Evolutionary conservation across 2,113 vertebrate genomes (phyloP).

Genomic region (Egretta garzetta): DNA sequence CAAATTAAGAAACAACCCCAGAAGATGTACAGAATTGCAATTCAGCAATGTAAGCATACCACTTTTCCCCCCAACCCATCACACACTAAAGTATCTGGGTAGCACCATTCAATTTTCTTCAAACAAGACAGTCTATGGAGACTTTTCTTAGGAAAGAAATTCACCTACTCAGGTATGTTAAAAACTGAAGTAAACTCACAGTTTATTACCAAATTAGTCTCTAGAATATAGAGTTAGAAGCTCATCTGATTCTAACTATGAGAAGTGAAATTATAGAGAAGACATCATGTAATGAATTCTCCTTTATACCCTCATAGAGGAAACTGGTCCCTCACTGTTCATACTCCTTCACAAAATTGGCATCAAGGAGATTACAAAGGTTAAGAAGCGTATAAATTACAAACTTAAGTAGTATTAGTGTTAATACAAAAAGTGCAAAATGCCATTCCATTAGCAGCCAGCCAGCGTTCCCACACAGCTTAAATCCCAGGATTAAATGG

Average conservation of each 20-base stretch:
- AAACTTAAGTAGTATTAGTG: background rate
- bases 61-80: background rate
- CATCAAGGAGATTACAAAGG: background rate
- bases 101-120: background rate
- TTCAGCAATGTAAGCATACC: background rate
- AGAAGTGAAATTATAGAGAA: background rate
- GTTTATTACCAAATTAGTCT: background rate
- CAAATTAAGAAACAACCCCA: background rate
- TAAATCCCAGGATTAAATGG: background rate
- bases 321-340: background rate
- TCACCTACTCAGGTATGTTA: background rate
- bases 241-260: background rate
- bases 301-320: background rate
- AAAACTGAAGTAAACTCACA: background rate
- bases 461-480: background rate
- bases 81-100: background rate
- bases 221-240: background rate
- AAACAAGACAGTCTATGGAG: background rate
- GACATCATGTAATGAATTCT: background rate
- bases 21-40: background rate
- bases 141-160: background rate
- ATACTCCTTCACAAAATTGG: background rate
- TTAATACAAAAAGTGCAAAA: background rate
- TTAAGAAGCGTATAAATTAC: background rate
- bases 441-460: background rate